phyloP scores from a whole-genome alignment of 1,140 invertebrate genomes.

The Drosophila varians region DNA sequence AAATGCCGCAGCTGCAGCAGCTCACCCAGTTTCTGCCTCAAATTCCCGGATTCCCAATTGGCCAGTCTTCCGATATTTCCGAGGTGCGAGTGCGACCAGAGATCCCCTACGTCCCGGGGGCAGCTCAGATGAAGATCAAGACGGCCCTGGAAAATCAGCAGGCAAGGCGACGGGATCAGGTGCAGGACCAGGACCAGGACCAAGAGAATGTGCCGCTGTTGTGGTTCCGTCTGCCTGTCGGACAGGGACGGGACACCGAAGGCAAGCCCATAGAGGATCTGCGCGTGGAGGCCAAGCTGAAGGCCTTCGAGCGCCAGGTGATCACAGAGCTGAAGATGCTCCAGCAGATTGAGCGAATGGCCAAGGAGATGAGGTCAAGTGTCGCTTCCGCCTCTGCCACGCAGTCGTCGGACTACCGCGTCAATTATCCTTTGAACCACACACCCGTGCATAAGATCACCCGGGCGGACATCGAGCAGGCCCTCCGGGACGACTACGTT shows the following conservation, averaged over 20 bases:
- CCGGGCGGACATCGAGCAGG: constrained; percentile 63
- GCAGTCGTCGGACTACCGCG: constrained; percentile 14
- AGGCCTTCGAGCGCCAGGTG: constrained; percentile 72
- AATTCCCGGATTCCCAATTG: constrained; percentile 9
- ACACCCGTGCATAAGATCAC: constrained; percentile 78
- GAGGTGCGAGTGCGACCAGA: constrained; percentile 73
- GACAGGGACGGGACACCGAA: background rate
- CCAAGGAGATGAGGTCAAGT: constrained; percentile 63
- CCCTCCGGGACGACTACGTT: constrained; percentile 68
- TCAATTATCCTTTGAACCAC: constrained; percentile 56
- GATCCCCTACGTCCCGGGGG: background rate
- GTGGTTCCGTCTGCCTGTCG: constrained; percentile 59
- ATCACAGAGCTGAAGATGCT: constrained; percentile 63
- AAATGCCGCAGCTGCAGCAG: constrained; percentile 17
- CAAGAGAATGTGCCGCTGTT: constrained; percentile 48
- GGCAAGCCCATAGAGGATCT: constrained; percentile 39
- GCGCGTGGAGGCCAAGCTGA: constrained; percentile 56
- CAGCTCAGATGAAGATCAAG: constrained; percentile 53
- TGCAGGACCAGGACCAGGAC: constrained; percentile 1
- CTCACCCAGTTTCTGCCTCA: constrained; percentile 2
- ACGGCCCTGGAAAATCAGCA: constrained; percentile 26
- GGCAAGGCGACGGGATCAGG: constrained; percentile 8
- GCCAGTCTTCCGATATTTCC: constrained; percentile 65
- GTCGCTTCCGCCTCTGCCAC: background rate
- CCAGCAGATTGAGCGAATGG: constrained; percentile 70